These are phyloP conservation scores for Uloborus plumipes DNA, from an alignment of 2,888 invertebrate genomes.

Conservation along the genomic window DNA sequence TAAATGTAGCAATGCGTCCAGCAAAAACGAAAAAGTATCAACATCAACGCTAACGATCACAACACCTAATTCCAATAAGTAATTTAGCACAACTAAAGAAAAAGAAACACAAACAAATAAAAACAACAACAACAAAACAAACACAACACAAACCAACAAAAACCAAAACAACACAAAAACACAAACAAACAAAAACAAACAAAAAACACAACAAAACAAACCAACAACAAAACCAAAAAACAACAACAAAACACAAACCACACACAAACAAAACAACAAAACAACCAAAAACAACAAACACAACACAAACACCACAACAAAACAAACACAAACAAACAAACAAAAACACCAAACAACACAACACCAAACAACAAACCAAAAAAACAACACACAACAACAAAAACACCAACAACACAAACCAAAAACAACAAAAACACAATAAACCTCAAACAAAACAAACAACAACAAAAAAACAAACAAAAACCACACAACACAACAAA, in stretches of 20 bases:
- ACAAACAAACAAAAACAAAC: not conserved
- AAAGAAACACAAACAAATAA: not conserved
- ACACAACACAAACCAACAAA: not conserved
- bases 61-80: not conserved
- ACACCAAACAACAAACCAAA: not conserved
- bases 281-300: not conserved
- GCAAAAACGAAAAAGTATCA: not conserved
- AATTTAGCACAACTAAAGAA: not conserved
- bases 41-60: not conserved
- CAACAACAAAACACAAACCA: not conserved
- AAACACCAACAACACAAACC: not conserved
- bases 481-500: not conserved
- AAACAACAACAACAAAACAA: not conserved
- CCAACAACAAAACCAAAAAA: not conserved
- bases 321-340: not conserved
- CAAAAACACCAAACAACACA: not conserved
- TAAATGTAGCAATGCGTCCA: not conserved
- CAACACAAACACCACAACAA: not conserved
- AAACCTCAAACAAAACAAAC: not conserved
- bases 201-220: not conserved
- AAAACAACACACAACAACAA: not conserved
- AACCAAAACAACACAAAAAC: not conserved
- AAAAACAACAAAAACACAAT: not conserved
- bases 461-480: not conserved
- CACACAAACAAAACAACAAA: not conserved